phyloP scores from a whole-genome alignment of 2,113 vertebrate genomes.

The Odocoileus virginianus region DNA sequence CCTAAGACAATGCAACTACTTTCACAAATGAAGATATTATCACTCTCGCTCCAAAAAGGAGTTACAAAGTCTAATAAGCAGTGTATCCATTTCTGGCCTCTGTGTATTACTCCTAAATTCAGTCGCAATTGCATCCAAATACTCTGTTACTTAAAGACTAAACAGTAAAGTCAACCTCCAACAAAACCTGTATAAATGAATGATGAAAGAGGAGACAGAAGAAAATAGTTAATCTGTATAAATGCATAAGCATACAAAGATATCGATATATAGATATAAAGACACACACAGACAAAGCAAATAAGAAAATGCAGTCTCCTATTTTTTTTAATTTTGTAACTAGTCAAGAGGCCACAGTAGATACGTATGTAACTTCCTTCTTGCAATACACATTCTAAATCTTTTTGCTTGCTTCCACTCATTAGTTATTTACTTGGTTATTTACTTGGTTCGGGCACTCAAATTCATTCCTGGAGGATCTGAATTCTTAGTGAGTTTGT shows the following conservation, averaged over 20 bases:
- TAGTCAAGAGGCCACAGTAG: background rate
- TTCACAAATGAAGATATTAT: background rate
- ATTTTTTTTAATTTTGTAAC: background rate
- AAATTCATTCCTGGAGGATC: background rate
- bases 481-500: background rate
- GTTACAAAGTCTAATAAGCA: background rate
- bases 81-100: too few relatives aligned
- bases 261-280: background rate
- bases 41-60: background rate
- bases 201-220: background rate
- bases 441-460: background rate
- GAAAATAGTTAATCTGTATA: background rate
- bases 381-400: background rate
- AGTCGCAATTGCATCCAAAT: background rate
- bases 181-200: background rate
- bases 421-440: background rate
- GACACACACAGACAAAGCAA: background rate
- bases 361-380: background rate
- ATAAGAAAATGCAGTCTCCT: background rate
- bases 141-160: background rate
- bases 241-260: background rate
- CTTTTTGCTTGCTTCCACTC: background rate
- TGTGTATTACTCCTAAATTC: background rate
- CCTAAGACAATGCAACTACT: background rate
- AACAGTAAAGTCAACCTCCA: background rate